Percentiles rank a stretch among this genome's conserved stretches.
These are phyloP conservation scores for Oreotrochilus melanogaster DNA, from an alignment of 2,113 vertebrate genomes.

Conservation along the genomic window DNA sequence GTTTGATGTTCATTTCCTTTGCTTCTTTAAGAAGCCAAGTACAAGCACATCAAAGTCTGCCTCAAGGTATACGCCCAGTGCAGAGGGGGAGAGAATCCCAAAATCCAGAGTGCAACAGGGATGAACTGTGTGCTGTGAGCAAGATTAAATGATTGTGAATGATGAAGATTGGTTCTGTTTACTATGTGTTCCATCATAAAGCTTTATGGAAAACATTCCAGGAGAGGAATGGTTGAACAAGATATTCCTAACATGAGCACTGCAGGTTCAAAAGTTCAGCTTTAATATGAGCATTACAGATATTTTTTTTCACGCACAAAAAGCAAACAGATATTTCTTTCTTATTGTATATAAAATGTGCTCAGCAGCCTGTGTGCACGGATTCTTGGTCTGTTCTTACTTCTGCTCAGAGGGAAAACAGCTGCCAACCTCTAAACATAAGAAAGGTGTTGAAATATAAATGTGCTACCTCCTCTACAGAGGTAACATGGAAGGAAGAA, in stretches of 20 bases:
- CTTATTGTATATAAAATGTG: background rate
- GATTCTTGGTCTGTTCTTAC: background rate
- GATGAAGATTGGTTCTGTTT: slow-evolving; percentile 47
- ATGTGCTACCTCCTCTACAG: background rate
- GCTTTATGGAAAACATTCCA: slow-evolving; percentile 60
- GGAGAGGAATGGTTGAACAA: slow-evolving; percentile 25
- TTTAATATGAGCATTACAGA: slow-evolving; percentile 1
- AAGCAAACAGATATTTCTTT: background rate
- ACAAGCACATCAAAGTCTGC: background rate
- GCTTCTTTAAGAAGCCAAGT: background rate
- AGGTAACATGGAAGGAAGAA: background rate
- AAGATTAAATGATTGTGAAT: slow-evolving; percentile 6
- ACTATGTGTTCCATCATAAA: slow-evolving; percentile 64
- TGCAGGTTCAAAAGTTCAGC: slow-evolving; percentile 58
- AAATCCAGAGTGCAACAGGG: background rate
- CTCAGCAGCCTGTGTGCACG: background rate
- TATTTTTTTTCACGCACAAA: background rate
- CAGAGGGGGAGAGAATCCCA: background rate
- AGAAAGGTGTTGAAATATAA: background rate
- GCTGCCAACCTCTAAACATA: background rate
- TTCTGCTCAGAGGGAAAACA: background rate
- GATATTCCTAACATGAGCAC: background rate
- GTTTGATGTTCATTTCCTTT: background rate
- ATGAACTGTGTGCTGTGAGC: background rate
- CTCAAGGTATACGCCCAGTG: background rate